These are phyloP conservation scores for Phaetusa simplex DNA, from an alignment of 2,113 vertebrate genomes.

Conservation along the genomic window DNA sequence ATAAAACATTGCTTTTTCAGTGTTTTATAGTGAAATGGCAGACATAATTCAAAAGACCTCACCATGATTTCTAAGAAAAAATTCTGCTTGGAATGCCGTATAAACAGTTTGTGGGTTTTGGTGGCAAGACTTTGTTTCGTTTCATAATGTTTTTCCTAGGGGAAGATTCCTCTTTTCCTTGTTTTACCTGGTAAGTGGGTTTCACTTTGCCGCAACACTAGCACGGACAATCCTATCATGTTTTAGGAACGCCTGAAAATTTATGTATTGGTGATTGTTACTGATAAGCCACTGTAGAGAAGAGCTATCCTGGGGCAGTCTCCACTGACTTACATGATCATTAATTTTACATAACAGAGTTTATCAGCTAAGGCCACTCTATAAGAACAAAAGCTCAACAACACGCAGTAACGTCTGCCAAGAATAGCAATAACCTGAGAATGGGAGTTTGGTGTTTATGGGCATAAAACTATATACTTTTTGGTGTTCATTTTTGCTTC, in stretches of 20 bases:
- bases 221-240: not conserved
- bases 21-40: not conserved
- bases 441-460: not conserved
- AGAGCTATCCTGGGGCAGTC: not conserved
- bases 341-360: constrained; percentile 26
- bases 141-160: not conserved
- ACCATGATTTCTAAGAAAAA: not conserved
- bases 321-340: not conserved
- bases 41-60: not conserved
- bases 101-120: not conserved
- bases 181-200: not conserved
- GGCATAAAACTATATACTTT: not conserved
- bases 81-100: not conserved
- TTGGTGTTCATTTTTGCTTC: not conserved
- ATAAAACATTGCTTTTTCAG: not conserved
- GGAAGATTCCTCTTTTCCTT: not conserved
- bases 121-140: not conserved
- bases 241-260: not conserved
- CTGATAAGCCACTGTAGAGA: not conserved
- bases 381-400: not conserved
- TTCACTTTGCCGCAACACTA: not conserved
- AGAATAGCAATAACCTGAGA: not conserved
- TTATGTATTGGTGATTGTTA: not conserved
- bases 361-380: constrained; percentile 11
- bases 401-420: not conserved